These are phyloP conservation scores for Fregata magnificens DNA, from an alignment of 2,113 vertebrate species.

Conservation along the genomic window DNA sequence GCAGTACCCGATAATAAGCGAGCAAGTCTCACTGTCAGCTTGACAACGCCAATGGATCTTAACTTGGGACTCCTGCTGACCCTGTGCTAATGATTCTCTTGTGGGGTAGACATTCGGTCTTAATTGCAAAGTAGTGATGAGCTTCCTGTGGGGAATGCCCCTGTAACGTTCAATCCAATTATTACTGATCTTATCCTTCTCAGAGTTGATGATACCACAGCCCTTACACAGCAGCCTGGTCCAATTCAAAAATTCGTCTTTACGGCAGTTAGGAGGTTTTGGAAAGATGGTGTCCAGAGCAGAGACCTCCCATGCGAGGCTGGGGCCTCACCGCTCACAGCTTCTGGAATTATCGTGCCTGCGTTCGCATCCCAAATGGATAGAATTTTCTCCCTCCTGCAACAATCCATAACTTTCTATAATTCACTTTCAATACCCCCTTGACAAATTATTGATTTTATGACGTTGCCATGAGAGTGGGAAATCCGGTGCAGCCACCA, in stretches of 20 bases:
- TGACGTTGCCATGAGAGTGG: not conserved
- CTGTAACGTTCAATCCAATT: not conserved
- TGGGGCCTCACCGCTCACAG: not conserved
- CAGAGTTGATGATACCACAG: not conserved
- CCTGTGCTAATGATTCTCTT: not conserved
- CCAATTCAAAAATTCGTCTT: not conserved
- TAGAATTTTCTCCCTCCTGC: not conserved
- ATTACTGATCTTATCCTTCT: not conserved
- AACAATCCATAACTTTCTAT: not conserved
- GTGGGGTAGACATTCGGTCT: fast-evolving
- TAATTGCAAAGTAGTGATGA: not conserved
- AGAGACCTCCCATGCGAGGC: not conserved
- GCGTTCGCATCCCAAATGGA: not conserved
- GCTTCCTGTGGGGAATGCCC: not conserved
- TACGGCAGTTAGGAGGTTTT: not conserved
- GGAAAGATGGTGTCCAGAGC: not conserved
- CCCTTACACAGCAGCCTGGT: not conserved
- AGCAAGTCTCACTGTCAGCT: not conserved
- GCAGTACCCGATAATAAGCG: fast-evolving
- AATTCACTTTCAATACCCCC: not conserved
- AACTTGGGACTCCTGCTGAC: not conserved
- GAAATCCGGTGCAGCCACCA: not conserved
- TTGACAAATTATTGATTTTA: not conserved
- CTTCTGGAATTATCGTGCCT: not conserved
- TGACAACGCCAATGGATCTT: no score